Evolutionary conservation across 2,888 invertebrate genomes (phyloP), one percentile per base, ranked within the genome.

Genomic region (Machimus rusticus): DNA sequence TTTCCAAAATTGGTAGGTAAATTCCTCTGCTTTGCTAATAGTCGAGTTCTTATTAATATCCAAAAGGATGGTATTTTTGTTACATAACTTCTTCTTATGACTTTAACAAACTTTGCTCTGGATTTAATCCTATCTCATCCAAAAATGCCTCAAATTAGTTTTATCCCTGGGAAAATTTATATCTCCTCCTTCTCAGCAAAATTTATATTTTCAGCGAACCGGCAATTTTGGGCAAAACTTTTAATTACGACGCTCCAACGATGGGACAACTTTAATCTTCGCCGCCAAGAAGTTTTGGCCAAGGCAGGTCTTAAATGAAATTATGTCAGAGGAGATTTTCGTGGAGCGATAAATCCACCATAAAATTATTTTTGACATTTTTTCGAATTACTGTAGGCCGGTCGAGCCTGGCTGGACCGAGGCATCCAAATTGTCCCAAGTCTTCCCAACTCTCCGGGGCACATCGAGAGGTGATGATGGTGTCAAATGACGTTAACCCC

Each of bases 301-400:
- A 23, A 19, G 43, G 78, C 78, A 37, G 23, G 14, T 78, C 78
- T 39, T 23, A 78, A 78, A 78, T 43, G 55, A 81, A 81, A 81
- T 81, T 81, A 81, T 81, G 81, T 81, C 81, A 81, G 51, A 51
- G 51, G 55, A 81, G 81, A 81, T 81, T 51, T 81, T 81, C 81
- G 81, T 81, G 81, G 28, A 12, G 51, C 34, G 81, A 81, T 81
- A 81, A 81, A 81, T 81, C 34, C 81, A 81, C 28, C 81, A 81
- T 46, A 81, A 81, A 81, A 81, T 81, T 55, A 34, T 28, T 55
- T 81, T 81, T 81, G 81, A 34, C 81, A 81, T 81, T 55, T 81
- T 81, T 51, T 31, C 81, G 55, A 55, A 81, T 81, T 51, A 43
- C 81, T 55, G n/a, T 81, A 55, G 81, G 78, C 39, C 9, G n/a